phyloP scores from a whole-genome alignment of 2,888 invertebrate genomes.

The Bellardia bayeri region DNA sequence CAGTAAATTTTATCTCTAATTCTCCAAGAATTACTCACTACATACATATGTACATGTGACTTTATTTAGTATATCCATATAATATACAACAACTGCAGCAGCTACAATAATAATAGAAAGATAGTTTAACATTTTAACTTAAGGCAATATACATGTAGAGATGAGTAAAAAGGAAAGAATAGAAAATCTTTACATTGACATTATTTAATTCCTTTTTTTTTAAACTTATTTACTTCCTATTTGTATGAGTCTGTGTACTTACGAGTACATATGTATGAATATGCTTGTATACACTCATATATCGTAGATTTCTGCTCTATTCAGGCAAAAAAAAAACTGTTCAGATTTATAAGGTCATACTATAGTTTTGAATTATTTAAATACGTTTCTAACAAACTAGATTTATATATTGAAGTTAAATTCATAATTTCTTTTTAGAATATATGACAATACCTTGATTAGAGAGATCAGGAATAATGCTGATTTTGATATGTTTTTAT shows the following conservation, averaged over 20 bases:
- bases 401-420: too few species aligned
- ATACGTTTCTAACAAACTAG: too few species aligned
- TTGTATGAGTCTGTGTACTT: neutral
- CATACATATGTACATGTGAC: neutral
- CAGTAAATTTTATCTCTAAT: constrained; percentile 25
- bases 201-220: constrained; percentile 15
- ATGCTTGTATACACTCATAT: neutral
- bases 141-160: neutral
- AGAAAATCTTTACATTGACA: constrained; percentile 37
- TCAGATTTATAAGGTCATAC: too few species aligned
- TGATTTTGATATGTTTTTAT: neutral
- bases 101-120: neutral
- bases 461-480: too few species aligned
- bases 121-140: constrained; percentile 10
- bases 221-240: constrained; percentile 9
- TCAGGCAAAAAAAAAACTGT: too few species aligned
- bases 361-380: too few species aligned
- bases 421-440: too few species aligned
- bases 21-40: neutral
- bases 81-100: constrained; percentile 2
- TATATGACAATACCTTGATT: too few species aligned
- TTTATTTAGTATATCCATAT: constrained; percentile 13
- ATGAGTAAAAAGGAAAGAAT: neutral
- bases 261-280: neutral
- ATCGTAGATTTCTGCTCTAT: neutral